Percentiles rank a stretch among this genome's conserved stretches.
Evolutionary conservation across 2,113 vertebrate genomes (phyloP).

Genomic region (Martes martes): DNA sequence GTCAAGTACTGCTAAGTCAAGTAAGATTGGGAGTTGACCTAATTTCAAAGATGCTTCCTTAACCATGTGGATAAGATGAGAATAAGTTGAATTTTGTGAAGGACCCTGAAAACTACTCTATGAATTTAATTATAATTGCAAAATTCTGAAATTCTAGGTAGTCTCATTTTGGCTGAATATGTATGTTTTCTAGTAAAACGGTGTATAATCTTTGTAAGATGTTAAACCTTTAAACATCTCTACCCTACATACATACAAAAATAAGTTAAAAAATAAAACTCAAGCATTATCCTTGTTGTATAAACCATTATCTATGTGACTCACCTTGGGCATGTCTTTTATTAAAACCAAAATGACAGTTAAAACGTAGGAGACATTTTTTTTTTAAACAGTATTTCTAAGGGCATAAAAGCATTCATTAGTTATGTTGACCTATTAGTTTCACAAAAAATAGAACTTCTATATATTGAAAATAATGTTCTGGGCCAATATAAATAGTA

Average conservation of each 20-base stretch:
- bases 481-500: neutral
- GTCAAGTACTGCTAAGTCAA: neutral
- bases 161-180: neutral
- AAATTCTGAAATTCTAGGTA: neutral
- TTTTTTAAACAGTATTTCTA: neutral
- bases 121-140: neutral
- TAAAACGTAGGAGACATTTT: neutral
- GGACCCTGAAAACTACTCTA: neutral
- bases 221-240: neutral
- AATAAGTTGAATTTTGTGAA: neutral
- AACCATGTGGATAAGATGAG: neutral
- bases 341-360: conserved; percentile 8
- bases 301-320: neutral
- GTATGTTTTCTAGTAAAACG: neutral
- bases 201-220: neutral
- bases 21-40: neutral
- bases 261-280: conserved; percentile 36
- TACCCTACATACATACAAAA: conserved; percentile 42
- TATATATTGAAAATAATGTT: neutral
- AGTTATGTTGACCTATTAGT: neutral
- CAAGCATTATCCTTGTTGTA: neutral
- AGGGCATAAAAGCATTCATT: neutral
- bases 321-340: neutral
- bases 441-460: neutral
- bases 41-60: neutral